Base-by-base conservation (phyloP, 2,113 vertebrate species). In the Peucedramus taeniatus region DNA sequence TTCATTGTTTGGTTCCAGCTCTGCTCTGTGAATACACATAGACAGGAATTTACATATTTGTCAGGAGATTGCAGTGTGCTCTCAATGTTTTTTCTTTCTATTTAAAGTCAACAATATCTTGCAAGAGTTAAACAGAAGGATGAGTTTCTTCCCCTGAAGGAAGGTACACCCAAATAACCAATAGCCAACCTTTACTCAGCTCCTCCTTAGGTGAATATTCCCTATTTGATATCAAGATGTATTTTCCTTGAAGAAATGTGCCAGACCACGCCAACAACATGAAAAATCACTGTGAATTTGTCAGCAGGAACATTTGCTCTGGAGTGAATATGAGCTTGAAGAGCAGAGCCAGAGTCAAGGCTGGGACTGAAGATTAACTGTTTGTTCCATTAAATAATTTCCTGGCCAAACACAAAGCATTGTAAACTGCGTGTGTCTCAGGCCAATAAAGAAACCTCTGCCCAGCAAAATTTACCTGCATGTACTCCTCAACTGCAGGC, bases 351-450 rank as follows among this genome's bases (percentile, higher is more conserved):
- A 81, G 84, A 88, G 64, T 86, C 94, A 91, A 61, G 71, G 76
- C 89, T 59, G 59, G 27, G 89, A 72, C 50, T 51, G 53, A 60
- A 68, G 89, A 94, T 88, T 77, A 78, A 92, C 69, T 93, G 51
- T 51, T 93, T 89, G 54, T 79, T 85, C 72, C 77, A 60, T 71
- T 92, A 83, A 82, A 93, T 66, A 93, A 89, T 87, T 80, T 61
- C 85, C 70, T 85, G 84, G 35, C 53, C 78, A 72, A 94, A 50
- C 45, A 63, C 9, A 23, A 47, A 94, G 50, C 59, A 24, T 40
- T 88, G 93, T 33, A 35, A 93, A 78, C 6, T 6, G 35, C 47
- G 26, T 49, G 17, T 37, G 14, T 72, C 21, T 85, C 54, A 33
- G 63, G 60, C 53, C 54, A 84, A 27, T 22, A 65, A 71, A 82